Percentiles rank a stretch among this genome's conserved stretches.
phyloP scores from a whole-genome alignment of 2,113 vertebrate species.

The Lucifuga dentata region DNA sequence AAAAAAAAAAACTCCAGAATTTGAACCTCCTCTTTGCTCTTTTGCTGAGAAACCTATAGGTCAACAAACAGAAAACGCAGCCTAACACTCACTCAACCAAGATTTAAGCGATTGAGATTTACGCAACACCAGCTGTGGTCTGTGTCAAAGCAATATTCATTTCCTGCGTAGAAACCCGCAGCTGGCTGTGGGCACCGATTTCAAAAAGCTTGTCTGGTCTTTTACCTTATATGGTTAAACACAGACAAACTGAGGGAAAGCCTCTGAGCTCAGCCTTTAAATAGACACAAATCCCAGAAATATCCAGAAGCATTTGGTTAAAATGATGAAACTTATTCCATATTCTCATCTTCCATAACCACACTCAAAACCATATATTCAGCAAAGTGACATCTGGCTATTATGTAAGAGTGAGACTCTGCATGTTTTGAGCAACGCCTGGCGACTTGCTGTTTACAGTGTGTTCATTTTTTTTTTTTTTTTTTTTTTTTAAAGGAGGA shows the following conservation, averaged over 20 bases:
- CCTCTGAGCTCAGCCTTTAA: slow-evolving; percentile 1
- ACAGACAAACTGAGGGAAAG: no score
- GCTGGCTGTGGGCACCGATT: slow-evolving; percentile 42
- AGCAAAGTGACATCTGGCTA: background rate
- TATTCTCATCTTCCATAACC: background rate
- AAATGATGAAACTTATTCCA: background rate
- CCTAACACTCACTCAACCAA: background rate
- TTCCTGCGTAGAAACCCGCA: slow-evolving; percentile 47
- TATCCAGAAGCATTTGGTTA: background rate
- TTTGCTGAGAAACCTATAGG: background rate
- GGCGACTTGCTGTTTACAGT: background rate
- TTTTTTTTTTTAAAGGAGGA: background rate
- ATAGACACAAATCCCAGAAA: background rate
- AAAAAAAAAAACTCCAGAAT: slow-evolving; percentile 28
- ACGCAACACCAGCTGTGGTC: slow-evolving; percentile 13
- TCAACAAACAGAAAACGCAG: slow-evolving; percentile 13
- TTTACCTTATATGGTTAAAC: slow-evolving; percentile 41
- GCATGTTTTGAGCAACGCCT: background rate
- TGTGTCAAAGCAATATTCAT: slow-evolving; percentile 26
- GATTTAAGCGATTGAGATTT: background rate
- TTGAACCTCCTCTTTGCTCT: slow-evolving; percentile 39
- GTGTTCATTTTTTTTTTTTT: background rate
- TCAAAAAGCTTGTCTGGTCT: slow-evolving; percentile 19
- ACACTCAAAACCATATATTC: slow-evolving; percentile 5
- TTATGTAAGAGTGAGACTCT: background rate